Base-by-base conservation (phyloP, 2,113 vertebrate genomes). In the Pseudorasbora parva region DNA sequence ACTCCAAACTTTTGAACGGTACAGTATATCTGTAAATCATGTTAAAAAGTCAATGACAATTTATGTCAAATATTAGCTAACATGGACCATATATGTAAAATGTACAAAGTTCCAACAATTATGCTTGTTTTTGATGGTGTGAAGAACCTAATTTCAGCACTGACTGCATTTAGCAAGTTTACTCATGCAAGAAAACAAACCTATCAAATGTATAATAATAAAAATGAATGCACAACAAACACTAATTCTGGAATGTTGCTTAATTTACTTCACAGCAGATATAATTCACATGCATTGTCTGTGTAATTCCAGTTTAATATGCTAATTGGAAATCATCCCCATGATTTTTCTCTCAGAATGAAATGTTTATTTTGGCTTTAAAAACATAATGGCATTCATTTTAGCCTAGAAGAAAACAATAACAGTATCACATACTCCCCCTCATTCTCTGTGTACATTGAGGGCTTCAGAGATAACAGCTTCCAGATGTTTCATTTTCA, bases 401-500 rank as follows among this genome's bases (percentile, higher is more conserved):
- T 79, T 19, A 30, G 60, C 27, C 78, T 51, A 23, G 2, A n/a
- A n/a, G 47, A 69, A 57, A 66, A 69, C 62, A 79, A 64, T n/a
- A 27, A 66, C 78, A 37, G n/a, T 23, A 68, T 15, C 78, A 4
- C 56, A 60, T 5, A 60, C 76, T 45, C 76, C 51, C 23, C 57
- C 15, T 15, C 43, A 47, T 69, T 81, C 62, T 27, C 25, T 12
- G 19, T 56, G 47, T 15, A 23, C 41, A 17, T 1, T 37, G 47
- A 54, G 21, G 62, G 27, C 45, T 69, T 68, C 3, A 41, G 78
- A 69, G 3, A n/a, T 68, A 81, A 81, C 78, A 41, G 62, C 27
- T 81, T 81, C 79, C 79, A 81, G 79, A 81, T 81, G 79, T 81
- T 56, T 1, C 49, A 56, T 56, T 69, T 62, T 56, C 47, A 33